Base-by-base conservation (phyloP, 2,888 invertebrate species). In the Callyntrura sp. region DNA sequence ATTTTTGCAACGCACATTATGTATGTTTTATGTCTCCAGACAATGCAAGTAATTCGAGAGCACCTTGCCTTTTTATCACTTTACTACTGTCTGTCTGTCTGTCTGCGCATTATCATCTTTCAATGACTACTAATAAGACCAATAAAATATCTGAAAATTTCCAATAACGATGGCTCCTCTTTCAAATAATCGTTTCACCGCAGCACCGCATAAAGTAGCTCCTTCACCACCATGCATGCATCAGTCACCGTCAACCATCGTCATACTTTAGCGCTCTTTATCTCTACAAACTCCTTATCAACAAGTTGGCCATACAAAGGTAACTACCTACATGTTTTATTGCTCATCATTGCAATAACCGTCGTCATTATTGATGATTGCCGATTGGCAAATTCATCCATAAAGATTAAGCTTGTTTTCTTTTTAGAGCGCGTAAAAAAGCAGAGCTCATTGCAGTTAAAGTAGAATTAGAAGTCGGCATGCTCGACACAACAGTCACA, bases 51-150 rank as follows among this genome's bases (percentile, higher is more conserved):
- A 43, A 70, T 17, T 43, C 35, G 82, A 82, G 57, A 76, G 62
- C 85, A 85, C 85, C 85, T 85, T 85, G 76, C 85, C 4, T 76
- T 76, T 85, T 85, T 60, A 62, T 60, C 17, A 17, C 70, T 84
- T 84, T 70, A 48, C 84, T 84, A 73, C 60, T 79, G 68, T 57
- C 86, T 78, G 79, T 79, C 86, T 86, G 86, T 79, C 86, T 86
- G 55, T n/a, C n/a, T n/a, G n/a, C 68, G 68, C 79, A 60, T 79
- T 79, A 85, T 86, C 86, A 86, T 86, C 78, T 60, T 20, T 60
- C 57, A 20, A 20, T 1, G 43, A 43, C 79, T 68, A 86, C 86
- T 86, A 86, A 86, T 86, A 79, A 68, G 68, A 68, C 51, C 86
- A 86, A 86, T 86, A 86, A 86, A 86, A 73, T 23, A 62, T 6